phyloP scores from a whole-genome alignment of 92 coral and sea anemone genomes.

The Phenganax marumi region DNA sequence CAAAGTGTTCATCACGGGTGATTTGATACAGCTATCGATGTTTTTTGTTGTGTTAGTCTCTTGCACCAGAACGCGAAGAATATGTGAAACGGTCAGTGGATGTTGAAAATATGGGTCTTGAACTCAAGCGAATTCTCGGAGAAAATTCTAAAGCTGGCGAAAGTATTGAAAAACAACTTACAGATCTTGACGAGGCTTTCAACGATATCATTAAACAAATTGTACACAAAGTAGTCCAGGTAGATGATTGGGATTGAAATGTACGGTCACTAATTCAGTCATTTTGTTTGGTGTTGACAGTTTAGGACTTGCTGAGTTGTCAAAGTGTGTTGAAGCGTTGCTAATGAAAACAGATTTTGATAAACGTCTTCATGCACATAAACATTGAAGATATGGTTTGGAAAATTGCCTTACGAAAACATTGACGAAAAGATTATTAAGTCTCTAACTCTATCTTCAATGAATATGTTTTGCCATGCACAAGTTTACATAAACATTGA shows the following conservation, averaged over 20 bases:
- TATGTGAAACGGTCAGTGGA: constrained; percentile 47
- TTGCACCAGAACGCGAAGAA: constrained; percentile 51
- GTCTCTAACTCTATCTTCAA: too few species aligned
- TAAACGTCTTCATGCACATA: not conserved
- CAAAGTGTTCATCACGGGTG: too few species aligned
- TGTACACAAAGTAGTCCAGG: constrained; percentile 52
- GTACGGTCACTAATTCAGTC: not conserved
- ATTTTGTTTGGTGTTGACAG: too few species aligned
- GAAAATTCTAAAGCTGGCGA: constrained; percentile 63
- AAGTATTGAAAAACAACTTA: constrained; percentile 58
- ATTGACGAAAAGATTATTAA: not conserved
- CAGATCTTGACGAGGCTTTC: constrained; percentile 70
- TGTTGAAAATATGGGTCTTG: constrained; percentile 55
- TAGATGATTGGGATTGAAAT: not conserved
- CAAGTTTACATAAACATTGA: too few species aligned
- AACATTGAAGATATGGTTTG: not conserved
- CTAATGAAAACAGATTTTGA: too few species aligned
- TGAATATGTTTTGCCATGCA: too few species aligned
- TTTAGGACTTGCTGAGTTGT: too few species aligned
- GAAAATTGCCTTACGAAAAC: not conserved
- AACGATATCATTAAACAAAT: constrained; percentile 46
- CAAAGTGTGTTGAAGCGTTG: too few species aligned
- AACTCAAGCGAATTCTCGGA: constrained; percentile 63
- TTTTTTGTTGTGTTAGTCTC: constrained; percentile 34
- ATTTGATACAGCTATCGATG: too few species aligned